A percentile compares a stretch with the other conserved stretches of the same genome.
Evolutionary conservation across 1,140 invertebrate genomes (phyloP).

Genomic region (Drosophila lacertosa): DNA sequence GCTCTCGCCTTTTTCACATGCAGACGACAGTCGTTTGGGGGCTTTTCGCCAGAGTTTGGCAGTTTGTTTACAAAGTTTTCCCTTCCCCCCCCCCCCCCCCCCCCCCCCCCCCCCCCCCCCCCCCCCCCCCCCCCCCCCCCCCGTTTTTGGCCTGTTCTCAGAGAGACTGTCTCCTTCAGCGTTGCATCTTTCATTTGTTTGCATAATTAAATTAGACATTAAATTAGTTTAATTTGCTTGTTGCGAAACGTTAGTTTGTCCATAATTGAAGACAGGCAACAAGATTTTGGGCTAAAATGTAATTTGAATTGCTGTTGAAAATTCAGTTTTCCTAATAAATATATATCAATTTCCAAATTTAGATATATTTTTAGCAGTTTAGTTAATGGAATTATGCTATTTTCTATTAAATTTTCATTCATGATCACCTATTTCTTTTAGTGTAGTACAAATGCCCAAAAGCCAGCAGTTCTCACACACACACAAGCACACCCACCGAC

Average conservation of each 20-base stretch:
- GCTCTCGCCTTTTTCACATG: conserved; percentile 14
- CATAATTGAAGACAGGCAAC: conserved; percentile 31
- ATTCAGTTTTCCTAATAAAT: too few relatives aligned
- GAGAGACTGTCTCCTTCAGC: conserved; percentile 1
- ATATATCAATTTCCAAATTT: too few relatives aligned
- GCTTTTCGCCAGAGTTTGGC: conserved; percentile 18
- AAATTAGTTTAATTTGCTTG: conserved; percentile 28
- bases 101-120: too few relatives aligned
- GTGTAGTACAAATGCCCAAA: conserved; percentile 1
- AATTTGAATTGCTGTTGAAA: too few relatives aligned
- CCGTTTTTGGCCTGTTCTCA: too few relatives aligned
- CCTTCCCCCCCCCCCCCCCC: too few relatives aligned
- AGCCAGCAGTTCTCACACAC: not conserved
- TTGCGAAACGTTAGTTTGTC: not conserved
- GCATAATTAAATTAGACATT: conserved; percentile 55
- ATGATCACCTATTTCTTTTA: too few relatives aligned
- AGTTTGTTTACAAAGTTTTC: conserved; percentile 49
- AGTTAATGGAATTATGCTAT: too few relatives aligned
- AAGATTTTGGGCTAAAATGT: conserved; percentile 1
- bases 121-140: too few relatives aligned
- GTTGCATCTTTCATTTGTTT: conserved; percentile 41
- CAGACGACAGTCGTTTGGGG: conserved; percentile 10
- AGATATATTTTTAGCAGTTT: too few relatives aligned
- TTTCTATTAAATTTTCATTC: too few relatives aligned
- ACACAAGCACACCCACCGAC: not conserved